phyloP scores from a whole-genome alignment of 2,113 vertebrate species.

The Cryptotis parvus region DNA sequence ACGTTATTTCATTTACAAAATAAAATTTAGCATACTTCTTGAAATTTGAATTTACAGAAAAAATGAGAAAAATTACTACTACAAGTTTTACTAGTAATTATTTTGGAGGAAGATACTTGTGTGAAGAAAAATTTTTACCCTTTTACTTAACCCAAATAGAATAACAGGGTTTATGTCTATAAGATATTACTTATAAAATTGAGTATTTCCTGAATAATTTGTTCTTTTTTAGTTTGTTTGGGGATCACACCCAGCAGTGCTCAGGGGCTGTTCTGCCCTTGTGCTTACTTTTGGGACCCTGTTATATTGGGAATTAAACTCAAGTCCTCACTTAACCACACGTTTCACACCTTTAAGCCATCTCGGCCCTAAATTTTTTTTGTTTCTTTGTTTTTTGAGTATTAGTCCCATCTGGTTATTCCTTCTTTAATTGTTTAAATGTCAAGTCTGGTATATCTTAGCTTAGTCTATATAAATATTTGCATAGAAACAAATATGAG shows the following conservation, averaged over 20 bases:
- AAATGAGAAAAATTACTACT: conserved; percentile 8
- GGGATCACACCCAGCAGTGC: too few species aligned
- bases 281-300: too few species aligned
- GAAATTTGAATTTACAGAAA: conserved; percentile 8
- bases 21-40: background rate
- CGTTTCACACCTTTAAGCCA: too few species aligned
- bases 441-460: background rate
- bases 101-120: background rate
- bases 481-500: conserved; percentile 44
- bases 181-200: conserved; percentile 38
- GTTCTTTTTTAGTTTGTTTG: background rate
- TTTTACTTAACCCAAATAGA: conserved; percentile 25
- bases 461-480: background rate
- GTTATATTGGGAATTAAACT: too few species aligned
- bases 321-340: too few species aligned
- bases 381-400: background rate
- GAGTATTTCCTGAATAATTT: conserved; percentile 23
- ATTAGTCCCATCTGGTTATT: background rate
- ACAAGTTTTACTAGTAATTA: background rate
- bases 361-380: too few species aligned
- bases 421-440: background rate
- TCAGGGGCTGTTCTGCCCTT: too few species aligned
- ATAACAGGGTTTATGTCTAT: background rate
- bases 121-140: background rate
- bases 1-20: background rate